Evolutionary conservation across 1,140 invertebrate genomes (phyloP), one percentile per base, ranked within the genome.

Genomic region (Brachionus rubens): DNA sequence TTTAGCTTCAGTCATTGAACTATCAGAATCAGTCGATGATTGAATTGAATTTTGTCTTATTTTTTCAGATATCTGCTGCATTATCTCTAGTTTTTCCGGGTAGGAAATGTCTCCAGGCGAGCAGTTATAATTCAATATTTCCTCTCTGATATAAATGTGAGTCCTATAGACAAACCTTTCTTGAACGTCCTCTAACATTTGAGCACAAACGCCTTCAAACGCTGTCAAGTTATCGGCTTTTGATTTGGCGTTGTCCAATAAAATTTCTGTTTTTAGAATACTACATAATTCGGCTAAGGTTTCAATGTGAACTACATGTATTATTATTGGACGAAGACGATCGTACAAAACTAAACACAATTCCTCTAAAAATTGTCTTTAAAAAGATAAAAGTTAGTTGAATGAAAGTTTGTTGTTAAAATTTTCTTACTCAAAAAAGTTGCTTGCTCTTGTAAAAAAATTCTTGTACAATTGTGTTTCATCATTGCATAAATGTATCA

Each of bases 301-400:
- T 87, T 99, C 96, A 79, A 99, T 86, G 86, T 99, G 96, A 82
- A 96, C 94, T 59, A 98, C 92, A 81, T 96, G 92, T 78, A 99
- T 96, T 41, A 99, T 91, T 68, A 93, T 89, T 1, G 97, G 95
- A n/a, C 96, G 87, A 70, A 99, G 83, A 1, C 89, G 90, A 81
- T 99, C 96, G 81, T 99, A 99, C 6, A 99, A 82, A 52, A 90
- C 89, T 14, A 90, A 91, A 82, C 94, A 98, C 0, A 99, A 83
- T 0, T 88, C 88, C 79, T 93, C 92, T 26, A 98, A 81, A 81
- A 89, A 90, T n/a, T 83, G 80, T 78, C 85, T 86, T 78, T 80
- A 79, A 62, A 59, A 56, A 72, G 12, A 14, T 52, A 48, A 0
- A 75, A 4, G 54, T 14, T 12, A 52, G 48, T 0, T 67, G 14